Conservation (phyloP, 2,113 vertebrate genomes). For the Myiozetetes cayanensis region DNA sequence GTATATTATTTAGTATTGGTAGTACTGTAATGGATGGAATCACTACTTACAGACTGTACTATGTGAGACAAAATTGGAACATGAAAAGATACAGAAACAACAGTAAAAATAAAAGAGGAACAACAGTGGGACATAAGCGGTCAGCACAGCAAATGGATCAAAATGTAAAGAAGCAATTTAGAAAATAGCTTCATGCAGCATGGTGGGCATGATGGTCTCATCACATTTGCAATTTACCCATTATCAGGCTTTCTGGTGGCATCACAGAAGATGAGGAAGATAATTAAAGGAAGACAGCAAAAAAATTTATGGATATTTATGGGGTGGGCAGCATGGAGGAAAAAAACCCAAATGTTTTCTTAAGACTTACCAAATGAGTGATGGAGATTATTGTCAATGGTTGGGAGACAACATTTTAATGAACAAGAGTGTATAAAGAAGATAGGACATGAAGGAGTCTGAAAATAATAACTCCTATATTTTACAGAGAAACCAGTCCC, state of each 20-base stretch:
- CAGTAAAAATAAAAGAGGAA: not conserved
- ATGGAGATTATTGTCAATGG: not conserved
- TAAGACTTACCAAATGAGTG: not conserved
- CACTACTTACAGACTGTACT: not conserved
- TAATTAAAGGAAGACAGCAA: not conserved
- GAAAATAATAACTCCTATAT: not conserved
- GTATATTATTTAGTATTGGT: conserved; percentile 19
- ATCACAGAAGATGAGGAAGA: not conserved
- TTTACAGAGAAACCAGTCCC: not conserved
- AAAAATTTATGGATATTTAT: not conserved
- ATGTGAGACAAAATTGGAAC: not conserved
- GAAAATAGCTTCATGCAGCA: not conserved
- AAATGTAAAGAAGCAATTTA: not conserved
- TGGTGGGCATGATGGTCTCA: not conserved
- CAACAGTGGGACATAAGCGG: not conserved
- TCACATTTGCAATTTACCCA: not conserved
- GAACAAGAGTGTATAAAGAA: not conserved
- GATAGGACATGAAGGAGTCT: not conserved
- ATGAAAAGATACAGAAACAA: not conserved
- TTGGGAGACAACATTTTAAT: not conserved
- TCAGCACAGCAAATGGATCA: not conserved
- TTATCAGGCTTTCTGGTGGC: not conserved
- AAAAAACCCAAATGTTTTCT: not conserved
- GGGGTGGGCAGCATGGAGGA: not conserved
- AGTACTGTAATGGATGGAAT: not conserved